Conservation (phyloP, 1,140 invertebrate species). For the Drosophila burlai region DNA sequence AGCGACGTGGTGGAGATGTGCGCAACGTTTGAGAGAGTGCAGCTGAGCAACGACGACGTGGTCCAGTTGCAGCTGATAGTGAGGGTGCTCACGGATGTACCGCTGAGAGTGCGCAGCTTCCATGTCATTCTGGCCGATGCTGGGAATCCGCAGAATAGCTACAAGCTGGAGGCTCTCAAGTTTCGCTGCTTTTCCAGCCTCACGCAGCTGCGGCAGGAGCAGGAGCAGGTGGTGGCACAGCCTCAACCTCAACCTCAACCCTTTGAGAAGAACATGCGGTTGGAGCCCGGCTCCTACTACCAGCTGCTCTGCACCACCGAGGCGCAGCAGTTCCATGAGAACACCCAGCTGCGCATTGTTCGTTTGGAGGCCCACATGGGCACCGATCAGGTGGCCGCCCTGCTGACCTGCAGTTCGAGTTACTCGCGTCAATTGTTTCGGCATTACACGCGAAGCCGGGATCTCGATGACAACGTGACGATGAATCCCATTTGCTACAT, state of each 20-base stretch:
- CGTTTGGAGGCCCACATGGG: conserved; percentile 78
- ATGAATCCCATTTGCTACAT: conserved; percentile 84
- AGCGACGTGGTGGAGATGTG: conserved; percentile 87
- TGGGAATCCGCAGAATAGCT: conserved; percentile 58
- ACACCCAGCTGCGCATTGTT: conserved; percentile 76
- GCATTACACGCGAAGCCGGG: conserved; percentile 74
- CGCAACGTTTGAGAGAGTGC: conserved; percentile 86
- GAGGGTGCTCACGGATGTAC: conserved; percentile 81
- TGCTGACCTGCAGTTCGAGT: conserved; percentile 69
- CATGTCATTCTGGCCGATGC: conserved; percentile 74
- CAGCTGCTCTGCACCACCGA: conserved; percentile 74
- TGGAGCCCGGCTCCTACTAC: conserved; percentile 76
- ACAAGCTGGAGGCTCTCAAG: conserved; percentile 73
- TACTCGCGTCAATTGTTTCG: conserved; percentile 68
- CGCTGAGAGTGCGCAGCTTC: conserved; percentile 72
- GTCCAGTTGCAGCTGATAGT: conserved; percentile 86
- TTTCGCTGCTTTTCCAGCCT: conserved; percentile 62
- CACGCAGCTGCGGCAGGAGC: conserved; percentile 49
- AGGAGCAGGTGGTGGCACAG: conserved; percentile 1
- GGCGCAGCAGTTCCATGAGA: conserved; percentile 80
- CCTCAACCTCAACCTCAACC: conserved; percentile 33
- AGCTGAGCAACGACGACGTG: conserved; percentile 86
- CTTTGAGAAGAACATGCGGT: conserved; percentile 70
- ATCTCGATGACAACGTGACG: conserved; percentile 82
- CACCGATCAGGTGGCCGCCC: conserved; percentile 70